Conservation (phyloP, 2,888 invertebrate species). For the Pyrrhosoma nymphula region DNA sequence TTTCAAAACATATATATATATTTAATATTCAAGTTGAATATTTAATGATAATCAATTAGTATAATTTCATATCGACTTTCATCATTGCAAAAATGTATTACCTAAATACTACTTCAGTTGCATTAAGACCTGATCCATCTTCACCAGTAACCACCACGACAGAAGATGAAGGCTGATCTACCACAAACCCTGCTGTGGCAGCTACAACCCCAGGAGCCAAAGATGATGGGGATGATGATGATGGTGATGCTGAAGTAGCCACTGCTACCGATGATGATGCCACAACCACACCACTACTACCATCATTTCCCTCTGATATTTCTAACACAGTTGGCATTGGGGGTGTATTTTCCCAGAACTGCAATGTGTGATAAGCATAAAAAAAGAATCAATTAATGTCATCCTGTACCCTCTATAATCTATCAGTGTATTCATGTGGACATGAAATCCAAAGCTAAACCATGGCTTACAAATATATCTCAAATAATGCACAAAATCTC, state of each 20-base stretch:
- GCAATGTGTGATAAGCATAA: constrained; percentile 68
- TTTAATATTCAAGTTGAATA: background rate
- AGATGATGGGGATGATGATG: constrained; percentile 58
- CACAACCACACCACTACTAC: constrained; percentile 70
- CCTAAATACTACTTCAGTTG: constrained; percentile 71
- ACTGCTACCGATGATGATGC: constrained; percentile 52
- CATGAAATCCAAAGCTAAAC: too few species aligned
- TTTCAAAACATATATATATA: too few species aligned
- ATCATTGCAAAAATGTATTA: background rate
- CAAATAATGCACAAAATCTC: too few species aligned
- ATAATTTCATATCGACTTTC: background rate
- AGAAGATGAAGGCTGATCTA: constrained; percentile 52
- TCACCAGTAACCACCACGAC: constrained; percentile 70
- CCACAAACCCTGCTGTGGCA: constrained; percentile 39
- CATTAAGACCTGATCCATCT: constrained; percentile 69
- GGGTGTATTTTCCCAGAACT: constrained; percentile 86
- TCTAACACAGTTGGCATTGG: constrained; percentile 76
- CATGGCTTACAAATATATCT: too few species aligned
- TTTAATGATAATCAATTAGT: background rate
- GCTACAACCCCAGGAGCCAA: constrained; percentile 40
- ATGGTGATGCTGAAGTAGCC: constrained; percentile 46
- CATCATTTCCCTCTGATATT: constrained; percentile 73
- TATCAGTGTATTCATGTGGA: too few species aligned
- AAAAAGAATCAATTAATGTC: too few species aligned
- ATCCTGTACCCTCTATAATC: too few species aligned